phyloP scores from a whole-genome alignment of 2,797 vertebrate genomes.

The Lagorchestes hirsutus region DNA sequence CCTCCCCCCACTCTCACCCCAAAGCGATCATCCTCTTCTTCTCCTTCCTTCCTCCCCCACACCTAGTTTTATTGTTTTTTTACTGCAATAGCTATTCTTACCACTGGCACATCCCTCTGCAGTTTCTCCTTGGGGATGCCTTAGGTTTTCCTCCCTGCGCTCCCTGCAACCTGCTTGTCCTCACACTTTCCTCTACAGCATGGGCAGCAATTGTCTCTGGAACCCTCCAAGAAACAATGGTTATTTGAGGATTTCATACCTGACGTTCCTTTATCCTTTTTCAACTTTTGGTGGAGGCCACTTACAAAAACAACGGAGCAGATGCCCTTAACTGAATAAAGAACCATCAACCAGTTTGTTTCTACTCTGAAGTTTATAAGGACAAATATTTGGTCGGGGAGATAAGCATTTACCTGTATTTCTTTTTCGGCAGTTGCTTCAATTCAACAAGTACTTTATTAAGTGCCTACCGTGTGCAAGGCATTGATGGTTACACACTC shows the following conservation, averaged over 20 bases:
- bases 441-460: background rate
- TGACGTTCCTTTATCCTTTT: background rate
- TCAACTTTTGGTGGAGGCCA: slow-evolving; percentile 50
- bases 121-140: slow-evolving; percentile 65
- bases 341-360: slow-evolving; percentile 49
- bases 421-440: slow-evolving; percentile 2
- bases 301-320: slow-evolving; percentile 59
- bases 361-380: slow-evolving; percentile 55
- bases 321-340: slow-evolving; percentile 58
- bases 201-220: slow-evolving; percentile 62
- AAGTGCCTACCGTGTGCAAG: background rate
- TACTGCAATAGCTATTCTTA: slow-evolving; percentile 47
- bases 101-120: slow-evolving; percentile 29
- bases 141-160: slow-evolving; percentile 64
- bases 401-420: slow-evolving; percentile 47
- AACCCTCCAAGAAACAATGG: slow-evolving; percentile 43
- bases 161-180: slow-evolving; percentile 59
- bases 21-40: background rate
- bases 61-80: slow-evolving; percentile 48
- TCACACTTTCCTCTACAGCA: slow-evolving; percentile 40
- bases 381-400: slow-evolving; percentile 48
- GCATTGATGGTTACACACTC: background rate
- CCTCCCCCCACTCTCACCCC: slow-evolving; percentile 29
- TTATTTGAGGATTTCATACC: slow-evolving; percentile 43
- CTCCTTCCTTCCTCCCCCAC: background rate